A percentile compares a stretch with the other conserved stretches of the same genome.
Evolutionary conservation across 1,140 invertebrate species (phyloP).

Genomic region (Neodiprion fabricii): DNA sequence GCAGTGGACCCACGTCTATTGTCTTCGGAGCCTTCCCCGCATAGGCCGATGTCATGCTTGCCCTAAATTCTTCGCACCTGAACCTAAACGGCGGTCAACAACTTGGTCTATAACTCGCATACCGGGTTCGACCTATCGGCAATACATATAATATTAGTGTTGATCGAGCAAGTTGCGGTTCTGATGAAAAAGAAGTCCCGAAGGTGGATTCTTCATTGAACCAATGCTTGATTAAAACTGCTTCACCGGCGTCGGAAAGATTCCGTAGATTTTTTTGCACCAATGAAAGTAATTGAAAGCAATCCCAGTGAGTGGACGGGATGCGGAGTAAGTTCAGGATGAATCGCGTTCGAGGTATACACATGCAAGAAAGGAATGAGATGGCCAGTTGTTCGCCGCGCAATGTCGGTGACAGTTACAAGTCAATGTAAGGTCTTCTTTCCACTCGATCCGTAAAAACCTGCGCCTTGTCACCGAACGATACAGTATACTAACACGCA

Average conservation of each 20-base stretch:
- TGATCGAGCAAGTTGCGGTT: too few species aligned
- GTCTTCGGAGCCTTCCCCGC: too few species aligned
- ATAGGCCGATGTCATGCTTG: too few species aligned
- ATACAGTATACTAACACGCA: neutral
- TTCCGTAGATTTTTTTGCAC: conserved; percentile 35
- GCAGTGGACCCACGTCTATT: neutral
- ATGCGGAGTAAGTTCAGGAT: conserved; percentile 17
- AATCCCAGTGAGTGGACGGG: conserved; percentile 42
- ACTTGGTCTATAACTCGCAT: too few species aligned
- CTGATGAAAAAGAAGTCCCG: neutral
- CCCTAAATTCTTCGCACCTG: too few species aligned
- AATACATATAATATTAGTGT: too few species aligned
- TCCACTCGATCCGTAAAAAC: neutral
- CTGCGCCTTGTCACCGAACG: neutral
- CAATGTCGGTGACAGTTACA: conserved; percentile 55
- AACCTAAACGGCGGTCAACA: too few species aligned
- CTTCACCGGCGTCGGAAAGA: neutral
- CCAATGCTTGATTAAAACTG: neutral
- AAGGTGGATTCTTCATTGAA: neutral
- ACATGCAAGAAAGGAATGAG: conserved; percentile 4
- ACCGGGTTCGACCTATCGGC: too few species aligned
- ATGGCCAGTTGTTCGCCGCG: conserved; percentile 15
- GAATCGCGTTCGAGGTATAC: neutral
- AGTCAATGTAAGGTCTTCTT: conserved; percentile 47
- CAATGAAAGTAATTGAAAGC: conserved; percentile 52